Base-by-base conservation (phyloP, 2,113 vertebrate genomes). In the Macquaria australasica region DNA sequence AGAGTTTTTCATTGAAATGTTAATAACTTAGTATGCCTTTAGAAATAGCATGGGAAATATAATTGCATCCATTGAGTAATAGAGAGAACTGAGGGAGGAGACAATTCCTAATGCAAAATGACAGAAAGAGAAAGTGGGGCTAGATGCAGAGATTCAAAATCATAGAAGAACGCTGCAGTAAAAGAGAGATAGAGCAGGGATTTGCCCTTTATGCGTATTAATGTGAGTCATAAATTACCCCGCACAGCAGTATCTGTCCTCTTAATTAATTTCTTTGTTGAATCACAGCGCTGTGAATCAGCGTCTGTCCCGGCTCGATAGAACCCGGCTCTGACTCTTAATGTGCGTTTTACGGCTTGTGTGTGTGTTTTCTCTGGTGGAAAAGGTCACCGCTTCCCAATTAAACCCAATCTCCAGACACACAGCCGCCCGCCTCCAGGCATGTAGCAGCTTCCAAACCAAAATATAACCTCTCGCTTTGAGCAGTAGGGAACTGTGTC, bases 381-480 rank as follows among this genome's bases (percentile, higher is more conserved):
- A 87, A 89, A 92, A 92, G 88, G 92, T 91, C 89, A 93, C 56
- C 4, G 82, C 81, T 88, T 91, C 87, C 82, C 91, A 92, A 90
- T 91, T 88, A 91, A 86, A 77, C 68, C 63, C 68, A 85, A 81
- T 85, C 75, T 91, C 76, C 80, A 78, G 82, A 79, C 77, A 39
- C 21, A 23, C 55, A 76, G 73, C 79, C 25, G 6, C 60, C 62
- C 0, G 51, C 84, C 82, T 66, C 56, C 5, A 91, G 84, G 74
- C 78, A 51, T 2, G 25, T n/a, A 59, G 37, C 56, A 16, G 67
- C 74, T 68, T 67, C 83, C 83, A 45, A 79, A 81, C 82, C 80
- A 62, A 77, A 87, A 84, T 43, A 41, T 37, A 81, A 78, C 69
- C 84, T 15, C 67, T 72, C 48, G 1, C 72, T 88, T 39, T 50